Evolutionary conservation across 2,113 vertebrate genomes (phyloP), one percentile per base, ranked within the genome.

Genomic region (Dryoscopus gambensis): DNA sequence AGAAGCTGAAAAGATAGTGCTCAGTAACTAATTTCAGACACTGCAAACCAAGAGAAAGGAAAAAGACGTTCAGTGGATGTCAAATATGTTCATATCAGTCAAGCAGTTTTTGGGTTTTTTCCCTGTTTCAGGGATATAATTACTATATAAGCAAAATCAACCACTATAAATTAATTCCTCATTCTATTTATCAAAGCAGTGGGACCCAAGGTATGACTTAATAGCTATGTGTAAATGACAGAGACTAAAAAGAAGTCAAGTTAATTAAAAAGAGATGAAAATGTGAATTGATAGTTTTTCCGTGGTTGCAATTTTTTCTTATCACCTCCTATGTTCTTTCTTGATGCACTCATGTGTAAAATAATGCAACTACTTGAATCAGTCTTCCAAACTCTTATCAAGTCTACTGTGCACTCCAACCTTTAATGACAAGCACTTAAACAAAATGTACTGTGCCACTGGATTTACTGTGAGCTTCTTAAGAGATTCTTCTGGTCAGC

Each of bases 201-300:
- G 28, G 28, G 40, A 67, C 56, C 13, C 37, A 53, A 83, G 35
- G 59, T 74, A 69, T 67, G 22, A 44, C 68, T 84, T 84, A 68
- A 28, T 57, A 84, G 42, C 49, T 71, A 37, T 18, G 21, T 37
- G 59, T 65, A 87, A 93, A 85, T 87, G 59, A 74, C 55, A 83
- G 78, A 79, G 33, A 60, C 55, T 57, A 81, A 64, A 87, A 90
- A 79, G 64, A 84, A 95, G 27, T 40, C 27, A 85, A 84, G 75
- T 91, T 95, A 91, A 95, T 93, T 90, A 94, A 92, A 96, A 96
- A 77, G 65, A 78, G 22, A 84, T 47, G 25, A 93, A 67, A 96
- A 78, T 0, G 0, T 63, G 63, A 90, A 95, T 90, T 4, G 9
- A 84, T 93, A 67, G 25, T 82, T 97, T 55, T 93, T 65, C 59